Conservation (phyloP, 1,140 invertebrate species). For the Venustaconcha ellipsiformis region DNA sequence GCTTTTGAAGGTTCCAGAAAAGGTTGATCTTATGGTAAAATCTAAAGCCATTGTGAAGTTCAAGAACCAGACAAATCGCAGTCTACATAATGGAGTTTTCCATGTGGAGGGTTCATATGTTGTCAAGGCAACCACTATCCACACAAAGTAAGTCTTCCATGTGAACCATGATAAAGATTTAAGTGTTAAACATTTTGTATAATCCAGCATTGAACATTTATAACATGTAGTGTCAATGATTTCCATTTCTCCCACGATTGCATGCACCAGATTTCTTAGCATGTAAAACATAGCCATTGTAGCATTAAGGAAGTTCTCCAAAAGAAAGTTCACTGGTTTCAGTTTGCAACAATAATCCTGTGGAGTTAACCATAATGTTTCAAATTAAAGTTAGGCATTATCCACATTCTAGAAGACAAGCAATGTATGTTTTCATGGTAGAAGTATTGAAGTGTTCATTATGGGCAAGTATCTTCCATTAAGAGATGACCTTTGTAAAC, state of each 20-base stretch:
- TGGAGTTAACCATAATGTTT: too few relatives aligned
- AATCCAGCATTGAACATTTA: not conserved
- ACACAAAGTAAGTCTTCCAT: slow-evolving; percentile 7
- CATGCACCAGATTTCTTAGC: not conserved
- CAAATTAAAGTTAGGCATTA: too few relatives aligned
- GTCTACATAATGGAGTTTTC: slow-evolving; percentile 30
- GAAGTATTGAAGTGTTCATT: too few relatives aligned
- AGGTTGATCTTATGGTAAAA: slow-evolving; percentile 6
- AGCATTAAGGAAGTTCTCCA: too few relatives aligned
- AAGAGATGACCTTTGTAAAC: not conserved
- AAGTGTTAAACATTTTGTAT: too few relatives aligned
- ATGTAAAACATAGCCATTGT: too few relatives aligned
- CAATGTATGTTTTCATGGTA: too few relatives aligned
- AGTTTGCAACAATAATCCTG: too few relatives aligned
- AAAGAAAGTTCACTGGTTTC: too few relatives aligned
- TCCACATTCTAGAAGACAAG: too few relatives aligned
- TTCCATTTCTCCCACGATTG: not conserved
- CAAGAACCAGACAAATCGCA: slow-evolving; percentile 24
- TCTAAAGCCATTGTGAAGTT: slow-evolving; percentile 10
- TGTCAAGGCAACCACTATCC: slow-evolving; percentile 15
- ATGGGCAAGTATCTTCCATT: too few relatives aligned
- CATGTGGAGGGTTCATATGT: slow-evolving; percentile 28
- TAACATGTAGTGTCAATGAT: not conserved
- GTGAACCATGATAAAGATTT: not conserved
- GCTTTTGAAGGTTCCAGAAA: slow-evolving; percentile 22